These are phyloP conservation scores for Embidobia sp. DNA, from an alignment of 2,888 invertebrate species.

Conservation along the genomic window DNA sequence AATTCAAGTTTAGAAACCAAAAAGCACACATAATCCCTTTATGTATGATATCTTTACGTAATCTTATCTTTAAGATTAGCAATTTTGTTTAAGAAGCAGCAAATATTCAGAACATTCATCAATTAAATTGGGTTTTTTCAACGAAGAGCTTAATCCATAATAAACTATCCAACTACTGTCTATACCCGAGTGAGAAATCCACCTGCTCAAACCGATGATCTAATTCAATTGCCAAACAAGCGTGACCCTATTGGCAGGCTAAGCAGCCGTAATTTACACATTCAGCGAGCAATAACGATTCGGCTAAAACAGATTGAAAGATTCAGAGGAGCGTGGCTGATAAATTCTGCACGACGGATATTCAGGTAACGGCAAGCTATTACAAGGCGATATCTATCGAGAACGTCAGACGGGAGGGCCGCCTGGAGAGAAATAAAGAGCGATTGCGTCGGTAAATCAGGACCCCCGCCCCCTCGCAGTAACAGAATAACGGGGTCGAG, in stretches of 20 bases:
- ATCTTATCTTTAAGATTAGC: too few species aligned
- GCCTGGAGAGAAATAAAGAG: conserved; percentile 82
- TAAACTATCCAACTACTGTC: too few species aligned
- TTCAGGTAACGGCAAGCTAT: conserved; percentile 82
- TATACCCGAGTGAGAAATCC: too few species aligned
- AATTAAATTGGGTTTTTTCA: too few species aligned
- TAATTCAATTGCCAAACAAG: conserved; percentile 26
- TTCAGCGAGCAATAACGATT: conserved; percentile 54
- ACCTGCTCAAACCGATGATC: not conserved
- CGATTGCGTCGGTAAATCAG: conserved; percentile 82
- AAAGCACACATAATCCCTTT: too few species aligned
- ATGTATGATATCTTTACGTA: too few species aligned
- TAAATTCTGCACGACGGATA: conserved; percentile 68
- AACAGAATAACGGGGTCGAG: conserved; percentile 63
- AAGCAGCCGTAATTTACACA: conserved; percentile 32
- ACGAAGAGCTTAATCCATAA: too few species aligned
- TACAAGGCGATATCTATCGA: conserved; percentile 81
- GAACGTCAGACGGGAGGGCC: conserved; percentile 78
- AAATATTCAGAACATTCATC: too few species aligned
- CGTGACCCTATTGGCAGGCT: too few species aligned
- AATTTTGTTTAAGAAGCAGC: too few species aligned
- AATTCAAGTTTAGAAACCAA: too few species aligned
- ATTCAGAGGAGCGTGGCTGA: conserved; percentile 58
- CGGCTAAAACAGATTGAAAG: conserved; percentile 60
- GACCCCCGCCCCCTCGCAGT: conserved; percentile 33